Evolutionary conservation across 2,113 vertebrate species (phyloP).

Genomic region (Mellivora capensis): DNA sequence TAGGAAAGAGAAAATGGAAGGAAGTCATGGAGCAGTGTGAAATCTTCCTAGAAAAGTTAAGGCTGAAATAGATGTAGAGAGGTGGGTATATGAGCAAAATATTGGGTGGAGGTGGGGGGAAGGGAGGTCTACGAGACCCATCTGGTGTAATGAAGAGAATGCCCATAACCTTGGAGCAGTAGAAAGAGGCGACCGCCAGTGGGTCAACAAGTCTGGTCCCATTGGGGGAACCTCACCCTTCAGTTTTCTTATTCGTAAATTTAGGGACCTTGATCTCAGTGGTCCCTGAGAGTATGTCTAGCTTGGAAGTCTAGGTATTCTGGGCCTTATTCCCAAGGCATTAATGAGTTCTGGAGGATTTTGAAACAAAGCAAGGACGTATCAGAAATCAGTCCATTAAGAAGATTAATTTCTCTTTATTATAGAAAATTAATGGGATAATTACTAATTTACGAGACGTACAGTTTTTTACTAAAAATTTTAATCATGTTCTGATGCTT

Average conservation of each 20-base stretch:
- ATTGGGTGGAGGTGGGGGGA: not conserved
- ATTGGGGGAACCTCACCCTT: not conserved
- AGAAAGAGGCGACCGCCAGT: not conserved
- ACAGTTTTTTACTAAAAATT: not conserved
- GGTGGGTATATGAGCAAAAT: not conserved
- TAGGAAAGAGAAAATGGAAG: not conserved
- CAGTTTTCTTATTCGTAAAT: not conserved
- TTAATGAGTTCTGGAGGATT: not conserved
- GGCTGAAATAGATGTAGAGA: not conserved
- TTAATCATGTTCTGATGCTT: not conserved
- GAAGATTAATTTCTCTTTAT: not conserved
- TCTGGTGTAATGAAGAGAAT: not conserved
- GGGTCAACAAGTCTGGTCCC: not conserved
- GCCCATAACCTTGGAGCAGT: not conserved
- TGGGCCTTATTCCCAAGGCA: not conserved
- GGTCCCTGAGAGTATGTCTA: not conserved
- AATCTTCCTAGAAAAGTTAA: not conserved
- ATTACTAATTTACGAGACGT: conserved; percentile 20
- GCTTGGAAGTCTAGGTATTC: not conserved
- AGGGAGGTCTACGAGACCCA: not conserved
- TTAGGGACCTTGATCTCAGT: not conserved
- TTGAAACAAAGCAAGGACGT: not conserved
- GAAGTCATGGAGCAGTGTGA: not conserved
- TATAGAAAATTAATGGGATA: not conserved
- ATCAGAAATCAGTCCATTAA: not conserved